Percentiles rank a stretch among this genome's conserved stretches.
phyloP scores from a whole-genome alignment of 1,140 invertebrate genomes.

The silkworm (Bombyx mori) region DNA sequence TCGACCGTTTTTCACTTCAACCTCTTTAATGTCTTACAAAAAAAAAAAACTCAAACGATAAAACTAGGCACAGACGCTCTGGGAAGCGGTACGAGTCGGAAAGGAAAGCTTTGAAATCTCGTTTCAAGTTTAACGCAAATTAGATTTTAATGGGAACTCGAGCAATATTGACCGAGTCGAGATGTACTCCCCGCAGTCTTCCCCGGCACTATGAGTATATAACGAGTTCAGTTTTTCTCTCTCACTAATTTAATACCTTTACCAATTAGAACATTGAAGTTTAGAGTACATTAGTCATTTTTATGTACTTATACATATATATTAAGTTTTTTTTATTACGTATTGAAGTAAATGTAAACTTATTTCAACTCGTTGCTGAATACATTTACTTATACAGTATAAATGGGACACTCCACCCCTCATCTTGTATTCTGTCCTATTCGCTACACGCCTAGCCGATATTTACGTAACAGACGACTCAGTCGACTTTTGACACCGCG shows the following conservation, averaged over 20 bases:
- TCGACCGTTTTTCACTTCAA: too few relatives aligned
- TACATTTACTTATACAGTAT: slow-evolving; percentile 52
- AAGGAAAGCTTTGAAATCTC: slow-evolving; percentile 16
- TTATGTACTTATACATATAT: background rate
- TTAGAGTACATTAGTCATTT: background rate
- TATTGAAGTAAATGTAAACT: slow-evolving; percentile 22
- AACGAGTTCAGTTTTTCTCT: slow-evolving; percentile 10
- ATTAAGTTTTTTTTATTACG: slow-evolving; percentile 15
- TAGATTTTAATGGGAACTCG: slow-evolving; percentile 24
- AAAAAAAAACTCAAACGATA: too few relatives aligned
- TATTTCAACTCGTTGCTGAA: slow-evolving; percentile 34
- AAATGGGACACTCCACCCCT: slow-evolving; percentile 53
- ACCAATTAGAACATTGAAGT: slow-evolving; percentile 1
- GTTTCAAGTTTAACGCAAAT: slow-evolving; percentile 24
- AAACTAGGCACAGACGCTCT: too few relatives aligned
- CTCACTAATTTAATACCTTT: slow-evolving; percentile 13
- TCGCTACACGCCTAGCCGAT: slow-evolving; percentile 63
- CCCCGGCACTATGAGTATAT: slow-evolving; percentile 8
- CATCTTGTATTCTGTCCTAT: slow-evolving; percentile 65
- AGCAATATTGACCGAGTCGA: slow-evolving; percentile 18
- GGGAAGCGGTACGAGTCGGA: slow-evolving; percentile 9
- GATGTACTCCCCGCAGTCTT: slow-evolving; percentile 4
- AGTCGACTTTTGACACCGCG: slow-evolving; percentile 53
- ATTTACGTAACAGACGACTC: slow-evolving; percentile 65
- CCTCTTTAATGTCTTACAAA: too few relatives aligned